Conservation (phyloP, 2,797 vertebrate genomes). For the Nyctalus aviator region DNA sequence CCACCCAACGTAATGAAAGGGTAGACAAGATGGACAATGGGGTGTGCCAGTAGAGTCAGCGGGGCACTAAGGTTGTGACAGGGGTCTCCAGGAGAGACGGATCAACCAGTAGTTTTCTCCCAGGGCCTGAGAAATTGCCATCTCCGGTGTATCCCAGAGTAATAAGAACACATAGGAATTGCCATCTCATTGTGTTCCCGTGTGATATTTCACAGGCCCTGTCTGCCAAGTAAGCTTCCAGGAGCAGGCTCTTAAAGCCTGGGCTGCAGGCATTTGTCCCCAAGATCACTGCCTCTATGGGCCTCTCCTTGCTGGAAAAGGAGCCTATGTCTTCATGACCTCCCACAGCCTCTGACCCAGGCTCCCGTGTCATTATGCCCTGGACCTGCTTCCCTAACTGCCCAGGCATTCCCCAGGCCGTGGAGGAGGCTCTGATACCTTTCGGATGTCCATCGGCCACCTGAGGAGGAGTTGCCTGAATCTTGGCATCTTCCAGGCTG, state of each 20-base stretch:
- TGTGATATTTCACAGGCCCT: neutral
- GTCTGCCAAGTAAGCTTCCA: neutral
- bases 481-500: neutral
- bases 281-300: neutral
- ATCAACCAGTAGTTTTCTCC: neutral
- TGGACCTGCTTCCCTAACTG: neutral
- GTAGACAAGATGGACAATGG: neutral
- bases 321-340: neutral
- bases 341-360: neutral
- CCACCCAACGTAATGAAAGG: neutral
- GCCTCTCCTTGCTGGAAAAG: neutral
- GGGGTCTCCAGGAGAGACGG: neutral
- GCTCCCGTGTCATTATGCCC: neutral
- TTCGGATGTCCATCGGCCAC: neutral
- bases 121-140: neutral
- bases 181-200: no score
- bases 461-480: neutral
- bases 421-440: neutral
- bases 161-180: neutral
- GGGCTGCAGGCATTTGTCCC: neutral
- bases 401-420: neutral
- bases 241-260: neutral
- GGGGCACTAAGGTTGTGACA: neutral
- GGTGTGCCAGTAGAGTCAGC: neutral
- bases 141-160: fast-evolving